Base-by-base conservation (phyloP, 1,140 invertebrate genomes). In the Acromyrmex echinatior region DNA sequence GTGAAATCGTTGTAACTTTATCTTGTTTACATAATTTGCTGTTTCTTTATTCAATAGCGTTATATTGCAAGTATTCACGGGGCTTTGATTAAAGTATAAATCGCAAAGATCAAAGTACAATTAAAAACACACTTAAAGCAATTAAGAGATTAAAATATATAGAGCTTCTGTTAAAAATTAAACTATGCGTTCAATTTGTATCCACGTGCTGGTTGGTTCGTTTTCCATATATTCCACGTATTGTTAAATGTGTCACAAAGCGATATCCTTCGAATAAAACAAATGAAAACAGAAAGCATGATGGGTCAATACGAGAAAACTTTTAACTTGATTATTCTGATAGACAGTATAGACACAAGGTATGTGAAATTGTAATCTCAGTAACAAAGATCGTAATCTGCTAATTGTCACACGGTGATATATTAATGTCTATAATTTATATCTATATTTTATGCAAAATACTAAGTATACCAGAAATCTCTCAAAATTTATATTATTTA, bases 251-350 rank as follows among this genome's bases (percentile, higher is more conserved):
- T 49, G 14, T 16, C 3, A 3, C 16, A 53, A 7, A 28, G 18
- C 14, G n/a, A 25, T 71, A 71, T 18, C 16, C 28, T 71, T 18
- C 45, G 25, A 73, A 71, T 28, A 7, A 51, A 16, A 51, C 45
- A 25, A 21, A 73, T 73, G 16, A 53, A 73, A 53, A 51, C 31
- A 73, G 45, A 73, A 51, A 71, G 39, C 21, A 2, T 21, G 3
- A 51, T 28, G 6, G 21, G 3, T 21, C n/a, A 18, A 39, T 25
- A 49, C 3, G 66, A 49, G 39, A n/a, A 45, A 51, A 71, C 35
- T 71, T 49, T 73, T 73, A 73, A 53, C 25, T n/a, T 28, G 25
- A 73, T 51, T 73, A 28, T 53, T 73, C 16, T 73, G 35, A 9
- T 9, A 39, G 35, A 35, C 35, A 7, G 35, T 35, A 49, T 71